phyloP scores from a whole-genome alignment of 2,888 invertebrate genomes.

The Ophion costatus region DNA sequence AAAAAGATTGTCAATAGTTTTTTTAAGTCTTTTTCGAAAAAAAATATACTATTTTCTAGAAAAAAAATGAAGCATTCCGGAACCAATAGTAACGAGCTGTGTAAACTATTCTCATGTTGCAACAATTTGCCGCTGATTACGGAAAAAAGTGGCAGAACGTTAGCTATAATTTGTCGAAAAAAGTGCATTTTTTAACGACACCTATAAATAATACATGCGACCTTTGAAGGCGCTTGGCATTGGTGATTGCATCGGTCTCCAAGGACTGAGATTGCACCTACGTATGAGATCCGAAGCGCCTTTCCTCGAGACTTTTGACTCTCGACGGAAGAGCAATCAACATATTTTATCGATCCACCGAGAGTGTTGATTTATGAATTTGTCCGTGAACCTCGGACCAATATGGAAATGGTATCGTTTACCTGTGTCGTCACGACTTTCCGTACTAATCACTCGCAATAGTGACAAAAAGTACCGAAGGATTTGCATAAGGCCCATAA shows the following conservation, averaged over 20 bases:
- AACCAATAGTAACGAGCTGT: no score
- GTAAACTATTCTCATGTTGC: no score
- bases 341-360: background rate
- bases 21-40: no score
- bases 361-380: conserved; percentile 41
- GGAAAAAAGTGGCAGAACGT: background rate
- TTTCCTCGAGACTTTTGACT: background rate
- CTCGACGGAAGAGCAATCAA: background rate
- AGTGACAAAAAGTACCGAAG: no score
- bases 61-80: no score
- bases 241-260: background rate
- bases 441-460: background rate
- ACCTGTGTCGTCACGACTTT: background rate
- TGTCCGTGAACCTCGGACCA: conserved; percentile 42
- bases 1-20: no score
- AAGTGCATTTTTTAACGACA: background rate
- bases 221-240: background rate
- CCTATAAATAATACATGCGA: background rate
- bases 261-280: background rate
- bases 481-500: no score
- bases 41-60: no score
- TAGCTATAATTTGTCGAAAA: background rate
- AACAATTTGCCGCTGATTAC: background rate
- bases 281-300: background rate
- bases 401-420: conserved; percentile 10